Base-by-base conservation (phyloP, 2,113 vertebrate species). In the Myotis lucifugus region DNA sequence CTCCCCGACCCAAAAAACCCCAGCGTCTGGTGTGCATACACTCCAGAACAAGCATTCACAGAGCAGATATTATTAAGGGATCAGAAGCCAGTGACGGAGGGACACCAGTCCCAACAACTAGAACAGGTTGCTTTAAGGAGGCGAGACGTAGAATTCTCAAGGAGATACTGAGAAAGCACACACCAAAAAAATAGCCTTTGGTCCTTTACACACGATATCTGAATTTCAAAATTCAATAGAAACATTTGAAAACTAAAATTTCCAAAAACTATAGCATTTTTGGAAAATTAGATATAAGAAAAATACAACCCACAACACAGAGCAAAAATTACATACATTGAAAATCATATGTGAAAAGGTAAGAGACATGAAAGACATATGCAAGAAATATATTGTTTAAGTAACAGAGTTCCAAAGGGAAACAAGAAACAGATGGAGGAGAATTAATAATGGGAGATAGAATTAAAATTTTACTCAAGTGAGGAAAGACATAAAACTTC, bases 271-370 rank as follows among this genome's bases (percentile, higher is more conserved):
- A n/a, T 34, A 93, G 13, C 40, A 81, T 61, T 85, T 85, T 94
- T 34, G 4, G 17, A 9, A 50, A 81, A 84, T 73, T 40, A 42
- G 72, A 72, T 40, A 79, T 21, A 83, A 50, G 29, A 78, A 90
- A 83, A 46, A 64, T 83, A 76, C 42, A 77, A 85, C 27, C 19
- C 6, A 79, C n/a, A 81, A 73, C 64, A 27, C n/a, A 74, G 32
- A 92, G 37, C 25, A 74, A 88, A 83, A 85, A 64, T 37, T 15
- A 59, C 32, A 59, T 77, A 92, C 25, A 69, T 69, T 76, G 18
- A 91, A 92, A 79, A 85, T 73, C 12, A 3, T 50, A 59, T 73
- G 32, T 88, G 56, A 88, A 91, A 96, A 88, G 32, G 29, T 87
- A 87, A 87, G 59, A 67, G n/a, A 61, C 59, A 64, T 70, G 8